Evolutionary conservation across 2,888 invertebrate species (phyloP), one percentile per base, ranked within the genome.

Genomic region (Drosophila paramelanica): DNA sequence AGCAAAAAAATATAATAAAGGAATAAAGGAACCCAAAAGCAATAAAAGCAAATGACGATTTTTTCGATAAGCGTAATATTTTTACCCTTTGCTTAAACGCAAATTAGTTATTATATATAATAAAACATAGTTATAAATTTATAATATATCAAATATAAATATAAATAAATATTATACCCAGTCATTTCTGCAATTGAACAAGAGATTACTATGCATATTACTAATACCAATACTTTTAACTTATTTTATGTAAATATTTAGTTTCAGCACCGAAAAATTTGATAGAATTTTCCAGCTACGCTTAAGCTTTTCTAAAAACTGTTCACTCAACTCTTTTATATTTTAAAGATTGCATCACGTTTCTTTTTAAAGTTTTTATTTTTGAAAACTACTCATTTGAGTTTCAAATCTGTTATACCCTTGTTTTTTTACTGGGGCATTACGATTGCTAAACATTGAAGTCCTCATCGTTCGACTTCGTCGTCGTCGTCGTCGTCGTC

Each of bases 401-500:
- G 46, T 38, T 33, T 47, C 38, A 43, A 43, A 38, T 59, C 20
- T 27, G 33, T n/a, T 42, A 73, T 73, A 65, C 69, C 42, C 75
- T 59, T n/a, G n/a, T 13, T 5, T 61, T 62, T 41, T 42, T 45
- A 60, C 33, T 57, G 56, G 60, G 27, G 50, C 49, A 59, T 46
- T 53, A 59, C 75, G 71, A 67, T 72, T 76, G 76, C 70, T 64
- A 79, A 82, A 56, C 70, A 70, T 49, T 83, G 79, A 74, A 64
- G 67, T 64, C 52, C 59, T 45, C 51, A 33, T 75, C 73, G 43
- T 53, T 36, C 49, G 65, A 62, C 65, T 47, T 55, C 77, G 61
- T 67, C 69, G 61, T 74, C 77, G 77, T 88, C 65, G 71, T 67
- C 73, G 82, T 76, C 59, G 79, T 86, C 17, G 17, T n/a, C 17